A percentile compares a stretch with the other conserved stretches of the same genome.
These are phyloP conservation scores for Zaprionus lineosus DNA, from an alignment of 2,888 invertebrate species.

Conservation along the genomic window DNA sequence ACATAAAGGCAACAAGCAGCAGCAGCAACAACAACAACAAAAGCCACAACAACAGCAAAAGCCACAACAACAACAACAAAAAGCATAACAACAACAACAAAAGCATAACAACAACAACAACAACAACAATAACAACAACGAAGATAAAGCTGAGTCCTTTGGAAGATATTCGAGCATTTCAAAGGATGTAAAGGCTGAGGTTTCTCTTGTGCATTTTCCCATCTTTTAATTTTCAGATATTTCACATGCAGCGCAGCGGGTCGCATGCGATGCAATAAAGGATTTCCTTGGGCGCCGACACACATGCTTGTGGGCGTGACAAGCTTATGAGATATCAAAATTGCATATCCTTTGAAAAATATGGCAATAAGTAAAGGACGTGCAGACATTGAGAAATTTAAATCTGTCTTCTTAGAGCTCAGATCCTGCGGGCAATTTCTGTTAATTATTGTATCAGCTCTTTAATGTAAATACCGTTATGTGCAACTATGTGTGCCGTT, in stretches of 20 bases:
- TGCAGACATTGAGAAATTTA: too few relatives aligned
- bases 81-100: too few relatives aligned
- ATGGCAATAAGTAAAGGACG: too few relatives aligned
- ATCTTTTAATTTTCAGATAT: constrained; percentile 26
- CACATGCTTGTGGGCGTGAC: constrained; percentile 11
- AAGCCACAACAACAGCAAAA: too few relatives aligned
- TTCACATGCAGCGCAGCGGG: neutral
- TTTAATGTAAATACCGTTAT: too few relatives aligned
- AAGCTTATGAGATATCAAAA: constrained; percentile 2
- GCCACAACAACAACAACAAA: neutral
- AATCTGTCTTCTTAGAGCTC: too few relatives aligned
- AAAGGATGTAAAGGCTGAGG: constrained; percentile 12
- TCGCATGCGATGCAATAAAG: neutral
- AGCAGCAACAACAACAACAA: neutral
- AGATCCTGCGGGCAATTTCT: too few relatives aligned
- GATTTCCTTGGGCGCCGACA: too few relatives aligned
- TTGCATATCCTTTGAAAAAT: neutral
- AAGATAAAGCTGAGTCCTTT: constrained; percentile 3
- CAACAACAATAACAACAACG: constrained; percentile 1
- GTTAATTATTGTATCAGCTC: too few relatives aligned
- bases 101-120: constrained; percentile 3
- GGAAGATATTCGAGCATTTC: constrained; percentile 12
- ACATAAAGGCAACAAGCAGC: neutral
- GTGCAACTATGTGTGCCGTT: too few relatives aligned
- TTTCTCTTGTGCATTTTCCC: constrained; percentile 36